Base-by-base conservation (phyloP, 2,797 vertebrate genomes). In the Falco concolor region DNA sequence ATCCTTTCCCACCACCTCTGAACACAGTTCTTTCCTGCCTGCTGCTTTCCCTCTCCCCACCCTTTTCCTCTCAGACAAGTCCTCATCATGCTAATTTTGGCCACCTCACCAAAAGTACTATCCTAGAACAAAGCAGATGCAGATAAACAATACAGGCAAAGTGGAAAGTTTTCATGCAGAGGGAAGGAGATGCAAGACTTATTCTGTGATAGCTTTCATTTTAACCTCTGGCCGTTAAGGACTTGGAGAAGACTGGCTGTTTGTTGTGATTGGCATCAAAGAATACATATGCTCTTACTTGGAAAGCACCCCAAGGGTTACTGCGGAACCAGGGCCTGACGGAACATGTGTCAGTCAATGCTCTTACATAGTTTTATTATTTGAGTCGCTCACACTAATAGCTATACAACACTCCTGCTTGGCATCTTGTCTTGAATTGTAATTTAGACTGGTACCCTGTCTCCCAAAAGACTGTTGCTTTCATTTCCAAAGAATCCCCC, bases 21-120 rank as follows among this genome's bases (percentile, higher is more conserved):
- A 85, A 82, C 67, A 50, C 23, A 57, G 75, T 42, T 85, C 84
- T 85, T 96, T 95, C 93, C 90, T 89, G 87, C 47, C 75, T 50
- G 52, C 56, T 95, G 75, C 68, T 12, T 79, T 92, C 72, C 81
- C 72, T 87, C 49, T 92, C 63, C 84, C 78, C 90, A 95, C 84
- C 95, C 95, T 92, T 85, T 95, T 96, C 92, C 92, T 95, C 54
- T 86, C 5, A 1, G 84, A 44, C 53, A 89, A 89, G 78, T 50
- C 81, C 89, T 84, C 54, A 36, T 38, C 44, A n/a, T 9, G 67
- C 68, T 90, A 79, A 82, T 84, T 96, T 64, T 89, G 84, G 65
- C 68, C 64, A 90, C 32, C 40, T 92, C 72, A 76, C 53, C 45
- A 50, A 8, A 92, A 79, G 40, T 13, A n/a, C 63, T 56, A 10